Base-by-base conservation (phyloP, 2,113 vertebrate species). In the Carassius auratus region DNA sequence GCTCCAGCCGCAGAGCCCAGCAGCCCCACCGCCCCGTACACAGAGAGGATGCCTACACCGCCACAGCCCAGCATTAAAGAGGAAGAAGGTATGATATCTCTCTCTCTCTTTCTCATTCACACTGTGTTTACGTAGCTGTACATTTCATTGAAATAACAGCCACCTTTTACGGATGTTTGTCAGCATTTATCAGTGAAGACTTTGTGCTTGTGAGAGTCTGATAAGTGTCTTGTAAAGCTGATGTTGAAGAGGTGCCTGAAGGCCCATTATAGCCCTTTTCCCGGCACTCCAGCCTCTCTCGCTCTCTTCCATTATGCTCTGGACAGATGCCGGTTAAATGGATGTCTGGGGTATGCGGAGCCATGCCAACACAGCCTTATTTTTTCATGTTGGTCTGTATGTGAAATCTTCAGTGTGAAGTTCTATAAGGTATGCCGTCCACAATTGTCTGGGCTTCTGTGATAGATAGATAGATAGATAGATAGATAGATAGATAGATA, bases 31-130 rank as follows among this genome's bases (percentile, higher is more conserved):
- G 96, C 96, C 73, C 83, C 83, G 17, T 83, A 81, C 50, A 80
- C 85, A 91, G 97, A 97, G 91, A 95, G 95, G 90, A 97, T 97
- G 95, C 94, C 95, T 91, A 97, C 96, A 91, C 96, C 95, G 0
- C 93, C 88, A 77, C 83, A 96, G 88, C 94, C 96, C 86, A 90
- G 94, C 84, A 92, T 96, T 30, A 96, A 97, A 93, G 97, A 97
- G 13, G 98, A 99, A 92, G 97, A 99, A 0, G 98, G 98, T 99
- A 93, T 96, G 96, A 86, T 62, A 15, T 45, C 42, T 66, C 50
- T 48, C 61, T 55, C 52, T 64, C 48, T 45, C 2, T 26, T 26
- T 42, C 52, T 52, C 75, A 71, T 23, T 26, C 76, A 17, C 80
- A 50, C 62, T 77, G 26, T 69, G 42, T 78, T 55, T 68, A 52